Evolutionary conservation across 2,113 vertebrate genomes (phyloP).

Genomic region (Phocoena phocoena): DNA sequence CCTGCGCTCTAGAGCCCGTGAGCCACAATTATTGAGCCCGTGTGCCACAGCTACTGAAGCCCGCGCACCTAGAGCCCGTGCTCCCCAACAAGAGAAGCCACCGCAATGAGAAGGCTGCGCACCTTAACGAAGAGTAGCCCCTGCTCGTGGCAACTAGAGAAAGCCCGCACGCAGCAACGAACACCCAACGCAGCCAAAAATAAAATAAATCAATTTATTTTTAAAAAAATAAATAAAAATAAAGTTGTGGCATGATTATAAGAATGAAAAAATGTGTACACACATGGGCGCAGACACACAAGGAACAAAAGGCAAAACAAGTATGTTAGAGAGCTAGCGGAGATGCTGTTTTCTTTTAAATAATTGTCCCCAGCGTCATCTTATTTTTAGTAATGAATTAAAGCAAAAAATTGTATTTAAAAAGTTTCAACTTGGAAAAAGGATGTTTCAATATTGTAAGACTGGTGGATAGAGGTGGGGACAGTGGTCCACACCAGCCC

Average conservation of each 20-base stretch:
- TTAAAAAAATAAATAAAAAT: no score
- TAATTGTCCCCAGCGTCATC: background rate
- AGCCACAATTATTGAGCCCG: no score
- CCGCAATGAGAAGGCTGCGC: no score
- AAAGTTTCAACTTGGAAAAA: background rate
- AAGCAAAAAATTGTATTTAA: background rate
- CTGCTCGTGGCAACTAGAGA: no score
- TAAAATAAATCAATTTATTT: no score
- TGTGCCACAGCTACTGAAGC: no score
- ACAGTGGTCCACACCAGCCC: background rate
- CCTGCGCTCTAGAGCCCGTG: no score
- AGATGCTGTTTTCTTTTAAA: background rate
- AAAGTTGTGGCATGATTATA: background rate
- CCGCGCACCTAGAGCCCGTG: accelerated
- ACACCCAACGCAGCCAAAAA: no score
- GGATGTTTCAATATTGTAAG: background rate
- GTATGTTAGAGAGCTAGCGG: background rate
- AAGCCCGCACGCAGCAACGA: no score
- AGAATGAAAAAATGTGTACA: background rate
- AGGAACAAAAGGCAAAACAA: background rate
- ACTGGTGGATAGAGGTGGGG: background rate
- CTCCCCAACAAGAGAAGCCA: no score
- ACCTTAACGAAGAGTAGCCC: accelerated
- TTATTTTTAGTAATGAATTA: background rate
- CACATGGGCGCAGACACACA: accelerated